Evolutionary conservation across 1,140 invertebrate genomes (phyloP).

Genomic region (Sycophaga agraensis): DNA sequence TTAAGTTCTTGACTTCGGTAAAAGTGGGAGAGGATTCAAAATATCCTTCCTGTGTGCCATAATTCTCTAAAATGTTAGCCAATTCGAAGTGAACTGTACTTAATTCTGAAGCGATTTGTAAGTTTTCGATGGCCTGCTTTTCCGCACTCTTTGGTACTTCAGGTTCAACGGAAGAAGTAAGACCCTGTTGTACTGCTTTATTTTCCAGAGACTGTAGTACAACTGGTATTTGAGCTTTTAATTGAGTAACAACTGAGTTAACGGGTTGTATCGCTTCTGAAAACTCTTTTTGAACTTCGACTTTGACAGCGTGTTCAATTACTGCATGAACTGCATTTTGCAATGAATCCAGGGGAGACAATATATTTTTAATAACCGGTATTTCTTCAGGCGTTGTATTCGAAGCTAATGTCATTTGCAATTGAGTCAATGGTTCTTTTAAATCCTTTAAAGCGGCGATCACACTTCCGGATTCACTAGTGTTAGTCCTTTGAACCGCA

Average conservation of each 20-base stretch:
- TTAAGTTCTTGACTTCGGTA: conserved; percentile 37
- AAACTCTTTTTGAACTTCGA: conserved; percentile 26
- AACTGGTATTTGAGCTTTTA: conserved; percentile 38
- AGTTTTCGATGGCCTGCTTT: conserved; percentile 27
- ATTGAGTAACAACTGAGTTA: conserved; percentile 36
- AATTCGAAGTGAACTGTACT: conserved; percentile 42
- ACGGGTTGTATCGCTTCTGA: conserved; percentile 32
- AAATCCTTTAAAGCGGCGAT: conserved; percentile 42
- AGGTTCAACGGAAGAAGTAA: conserved; percentile 6
- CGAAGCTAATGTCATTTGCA: conserved; percentile 36
- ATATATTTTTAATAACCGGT: conserved; percentile 35
- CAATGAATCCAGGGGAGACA: conserved; percentile 37
- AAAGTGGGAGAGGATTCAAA: conserved; percentile 30
- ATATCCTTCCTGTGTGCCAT: conserved; percentile 15
- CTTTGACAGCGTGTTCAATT: conserved; percentile 23
- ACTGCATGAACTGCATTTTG: conserved; percentile 37
- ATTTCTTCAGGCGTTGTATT: conserved; percentile 35
- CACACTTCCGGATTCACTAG: conserved; percentile 40
- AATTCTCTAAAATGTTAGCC: conserved; percentile 38
- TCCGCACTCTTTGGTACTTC: conserved; percentile 7
- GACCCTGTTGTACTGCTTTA: conserved; percentile 5
- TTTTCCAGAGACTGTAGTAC: conserved; percentile 21
- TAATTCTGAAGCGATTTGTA: conserved; percentile 38
- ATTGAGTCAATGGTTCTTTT: conserved; percentile 41
- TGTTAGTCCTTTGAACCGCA: conserved; percentile 44